phyloP scores from a whole-genome alignment of 2,888 invertebrate species.

The Latheticus oryzae region DNA sequence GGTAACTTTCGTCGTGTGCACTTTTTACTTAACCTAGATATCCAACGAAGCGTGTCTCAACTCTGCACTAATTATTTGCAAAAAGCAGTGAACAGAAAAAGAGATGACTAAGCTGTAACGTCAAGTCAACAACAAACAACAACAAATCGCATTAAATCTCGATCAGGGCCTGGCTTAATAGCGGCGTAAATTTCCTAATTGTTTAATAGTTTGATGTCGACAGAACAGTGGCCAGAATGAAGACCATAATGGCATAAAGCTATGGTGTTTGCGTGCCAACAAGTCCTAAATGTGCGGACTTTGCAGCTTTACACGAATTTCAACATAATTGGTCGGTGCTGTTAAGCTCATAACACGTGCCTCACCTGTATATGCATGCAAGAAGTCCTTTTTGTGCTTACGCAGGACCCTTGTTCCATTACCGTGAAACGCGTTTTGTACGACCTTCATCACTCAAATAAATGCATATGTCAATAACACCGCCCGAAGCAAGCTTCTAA shows the following conservation, averaged over 20 bases:
- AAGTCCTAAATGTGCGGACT: constrained; percentile 36
- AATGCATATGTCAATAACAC: constrained; percentile 37
- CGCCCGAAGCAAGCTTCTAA: background rate
- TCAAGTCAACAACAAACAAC: too few species aligned
- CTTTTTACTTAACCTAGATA: constrained; percentile 38
- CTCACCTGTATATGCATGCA: constrained; percentile 30
- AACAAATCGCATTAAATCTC: constrained; percentile 37
- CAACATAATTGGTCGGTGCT: constrained; percentile 28
- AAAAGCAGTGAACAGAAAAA: constrained; percentile 21
- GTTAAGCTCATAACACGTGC: constrained; percentile 39
- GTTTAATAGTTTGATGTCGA: constrained; percentile 21
- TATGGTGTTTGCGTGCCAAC: constrained; percentile 29
- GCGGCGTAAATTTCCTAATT: constrained; percentile 34
- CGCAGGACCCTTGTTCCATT: constrained; percentile 22
- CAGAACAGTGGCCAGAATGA: constrained; percentile 8
- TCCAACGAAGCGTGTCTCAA: constrained; percentile 21
- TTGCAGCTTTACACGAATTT: constrained; percentile 34
- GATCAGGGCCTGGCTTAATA: constrained; percentile 24
- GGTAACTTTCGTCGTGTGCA: constrained; percentile 24
- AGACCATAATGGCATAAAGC: constrained; percentile 21
- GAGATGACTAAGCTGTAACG: constrained; percentile 26
- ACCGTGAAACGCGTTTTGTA: too few species aligned
- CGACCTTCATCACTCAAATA: constrained; percentile 30
- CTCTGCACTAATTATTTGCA: constrained; percentile 37
- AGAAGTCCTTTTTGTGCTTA: constrained; percentile 28